A percentile compares a stretch with the other conserved stretches of the same genome.
Evolutionary conservation across 2,113 vertebrate genomes (phyloP).

Genomic region (Nannospalax galili): DNA sequence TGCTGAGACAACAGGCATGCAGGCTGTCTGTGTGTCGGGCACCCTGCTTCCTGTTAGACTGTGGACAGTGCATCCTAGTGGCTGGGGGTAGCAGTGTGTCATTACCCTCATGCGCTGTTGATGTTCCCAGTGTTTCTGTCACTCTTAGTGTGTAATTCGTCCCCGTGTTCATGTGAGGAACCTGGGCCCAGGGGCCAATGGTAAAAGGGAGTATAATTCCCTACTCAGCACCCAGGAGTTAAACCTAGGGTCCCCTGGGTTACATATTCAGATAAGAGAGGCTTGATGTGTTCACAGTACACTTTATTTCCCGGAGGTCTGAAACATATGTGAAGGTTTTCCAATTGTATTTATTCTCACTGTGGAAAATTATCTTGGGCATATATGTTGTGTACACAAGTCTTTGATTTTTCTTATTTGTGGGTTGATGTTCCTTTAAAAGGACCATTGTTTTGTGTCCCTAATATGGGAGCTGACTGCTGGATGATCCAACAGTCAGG

Average conservation of each 20-base stretch:
- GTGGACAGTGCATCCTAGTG: neutral
- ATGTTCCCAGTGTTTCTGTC: neutral
- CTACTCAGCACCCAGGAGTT: neutral
- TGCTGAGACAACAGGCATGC: neutral
- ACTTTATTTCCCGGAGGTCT: neutral
- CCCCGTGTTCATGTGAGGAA: neutral
- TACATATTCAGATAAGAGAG: neutral
- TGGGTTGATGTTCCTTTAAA: neutral
- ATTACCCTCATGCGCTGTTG: slow-evolving; percentile 27
- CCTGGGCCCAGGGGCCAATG: neutral
- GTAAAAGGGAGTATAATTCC: neutral
- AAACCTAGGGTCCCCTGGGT: neutral
- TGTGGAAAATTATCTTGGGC: neutral
- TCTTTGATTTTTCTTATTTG: slow-evolving; percentile 16
- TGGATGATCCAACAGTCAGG: neutral
- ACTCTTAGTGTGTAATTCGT: neutral
- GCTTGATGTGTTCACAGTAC: neutral
- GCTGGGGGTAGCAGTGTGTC: neutral
- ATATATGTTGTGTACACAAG: neutral
- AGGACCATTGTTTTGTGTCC: neutral
- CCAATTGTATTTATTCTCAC: neutral
- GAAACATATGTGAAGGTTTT: neutral
- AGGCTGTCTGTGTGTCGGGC: neutral
- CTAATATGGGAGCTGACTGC: neutral
- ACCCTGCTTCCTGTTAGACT: neutral